Evolutionary conservation across 2,113 vertebrate species (phyloP).

Genomic region (Elephantulus edwardii): DNA sequence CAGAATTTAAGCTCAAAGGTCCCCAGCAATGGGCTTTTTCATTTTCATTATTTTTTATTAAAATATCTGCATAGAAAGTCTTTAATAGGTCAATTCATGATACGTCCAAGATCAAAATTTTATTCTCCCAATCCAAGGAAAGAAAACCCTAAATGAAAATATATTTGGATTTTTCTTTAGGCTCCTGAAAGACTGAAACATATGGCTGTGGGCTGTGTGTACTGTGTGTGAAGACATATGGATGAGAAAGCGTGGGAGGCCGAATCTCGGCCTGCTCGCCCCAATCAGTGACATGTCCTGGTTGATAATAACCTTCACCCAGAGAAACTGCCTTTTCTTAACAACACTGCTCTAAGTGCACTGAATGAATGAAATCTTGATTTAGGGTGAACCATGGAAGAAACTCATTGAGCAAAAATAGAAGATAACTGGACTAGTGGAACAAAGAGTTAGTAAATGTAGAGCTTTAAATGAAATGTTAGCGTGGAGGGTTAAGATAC

Average conservation of each 20-base stretch:
- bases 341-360: background rate
- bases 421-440: background rate
- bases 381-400: background rate
- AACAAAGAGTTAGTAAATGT: background rate
- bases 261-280: too few species aligned
- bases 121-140: too few species aligned
- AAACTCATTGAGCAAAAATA: background rate
- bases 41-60: background rate
- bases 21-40: background rate
- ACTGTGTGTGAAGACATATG: background rate
- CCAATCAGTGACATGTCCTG: background rate
- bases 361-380: background rate
- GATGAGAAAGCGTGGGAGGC: background rate
- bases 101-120: too few species aligned
- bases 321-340: background rate
- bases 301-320: background rate
- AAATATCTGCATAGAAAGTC: constrained; percentile 15
- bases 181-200: background rate
- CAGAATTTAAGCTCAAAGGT: too few species aligned
- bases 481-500: background rate
- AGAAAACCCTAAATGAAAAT: background rate
- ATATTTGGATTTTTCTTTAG: background rate
- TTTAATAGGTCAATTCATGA: constrained; percentile 11
- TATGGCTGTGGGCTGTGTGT: background rate
- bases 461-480: background rate